Conservation (phyloP, 2,888 invertebrate genomes). For the Zaprionus obscuricornis region DNA sequence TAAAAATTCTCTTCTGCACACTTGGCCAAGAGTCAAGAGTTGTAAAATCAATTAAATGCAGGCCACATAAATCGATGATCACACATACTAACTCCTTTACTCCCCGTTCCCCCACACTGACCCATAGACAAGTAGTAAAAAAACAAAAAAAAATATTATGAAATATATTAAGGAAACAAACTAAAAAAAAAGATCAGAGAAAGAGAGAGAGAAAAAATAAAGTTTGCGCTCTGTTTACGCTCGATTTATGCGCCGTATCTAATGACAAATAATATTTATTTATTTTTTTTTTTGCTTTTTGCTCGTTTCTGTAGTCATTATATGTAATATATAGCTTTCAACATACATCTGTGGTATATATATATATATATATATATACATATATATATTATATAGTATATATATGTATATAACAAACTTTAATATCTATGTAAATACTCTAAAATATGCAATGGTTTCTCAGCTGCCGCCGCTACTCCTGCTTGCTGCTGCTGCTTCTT, state of each 20-base stretch:
- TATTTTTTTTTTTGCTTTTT: too few species aligned
- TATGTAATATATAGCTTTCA: conserved; percentile 50
- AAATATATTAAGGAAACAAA: neutral
- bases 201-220: too few species aligned
- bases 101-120: neutral
- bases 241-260: conserved; percentile 66
- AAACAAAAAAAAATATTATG: conserved; percentile 12
- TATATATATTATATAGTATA: neutral
- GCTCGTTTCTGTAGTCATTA: conserved; percentile 69
- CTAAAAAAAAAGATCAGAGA: too few species aligned
- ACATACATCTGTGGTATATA: neutral
- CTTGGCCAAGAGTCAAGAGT: conserved; percentile 6
- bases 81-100: conserved; percentile 23
- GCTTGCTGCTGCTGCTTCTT: too few species aligned
- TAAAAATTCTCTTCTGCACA: conserved; percentile 5
- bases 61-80: conserved; percentile 41
- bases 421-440: too few species aligned
- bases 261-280: too few species aligned
- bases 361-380: conserved; percentile 4
- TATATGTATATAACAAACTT: too few species aligned
- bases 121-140: conserved; percentile 35
- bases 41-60: conserved; percentile 70
- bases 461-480: conserved; percentile 14
- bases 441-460: conserved; percentile 22
- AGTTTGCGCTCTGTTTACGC: conserved; percentile 58